A percentile compares a stretch with the other conserved stretches of the same genome.
phyloP scores from a whole-genome alignment of 2,113 vertebrate species.

The Apodemus sylvaticus region DNA sequence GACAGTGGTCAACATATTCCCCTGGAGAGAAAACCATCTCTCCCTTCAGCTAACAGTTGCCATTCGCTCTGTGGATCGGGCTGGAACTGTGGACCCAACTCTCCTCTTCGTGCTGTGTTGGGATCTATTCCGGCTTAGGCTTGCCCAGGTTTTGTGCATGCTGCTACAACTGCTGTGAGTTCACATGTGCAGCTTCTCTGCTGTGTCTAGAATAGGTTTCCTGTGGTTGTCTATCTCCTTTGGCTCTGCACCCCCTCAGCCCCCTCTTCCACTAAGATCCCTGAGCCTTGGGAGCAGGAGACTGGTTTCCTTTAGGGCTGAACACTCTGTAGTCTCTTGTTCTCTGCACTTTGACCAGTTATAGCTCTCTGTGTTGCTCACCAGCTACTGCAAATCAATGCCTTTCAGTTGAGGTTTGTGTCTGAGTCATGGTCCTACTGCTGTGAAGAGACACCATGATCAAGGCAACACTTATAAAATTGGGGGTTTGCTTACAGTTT shows the following conservation, averaged over 20 bases:
- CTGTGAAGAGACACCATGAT: not conserved
- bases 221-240: not conserved
- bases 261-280: not conserved
- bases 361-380: not conserved
- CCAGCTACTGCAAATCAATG: not conserved
- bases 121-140: not conserved
- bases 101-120: not conserved
- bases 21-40: not conserved
- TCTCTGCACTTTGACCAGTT: not conserved
- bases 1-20: not conserved
- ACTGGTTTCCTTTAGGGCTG: not conserved
- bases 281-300: not conserved
- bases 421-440: not conserved
- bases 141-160: not conserved
- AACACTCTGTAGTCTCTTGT: not conserved
- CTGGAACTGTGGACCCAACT: not conserved
- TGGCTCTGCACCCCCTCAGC: not conserved
- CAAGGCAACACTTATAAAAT: not conserved
- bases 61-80: no score
- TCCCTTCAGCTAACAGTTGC: not conserved
- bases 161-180: not conserved
- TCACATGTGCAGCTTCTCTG: not conserved
- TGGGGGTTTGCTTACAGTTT: not conserved
- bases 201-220: not conserved
- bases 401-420: not conserved